A percentile compares a stretch with the other conserved stretches of the same genome.
Evolutionary conservation across 2,797 vertebrate genomes (phyloP).

Genomic region (Anableps anableps): DNA sequence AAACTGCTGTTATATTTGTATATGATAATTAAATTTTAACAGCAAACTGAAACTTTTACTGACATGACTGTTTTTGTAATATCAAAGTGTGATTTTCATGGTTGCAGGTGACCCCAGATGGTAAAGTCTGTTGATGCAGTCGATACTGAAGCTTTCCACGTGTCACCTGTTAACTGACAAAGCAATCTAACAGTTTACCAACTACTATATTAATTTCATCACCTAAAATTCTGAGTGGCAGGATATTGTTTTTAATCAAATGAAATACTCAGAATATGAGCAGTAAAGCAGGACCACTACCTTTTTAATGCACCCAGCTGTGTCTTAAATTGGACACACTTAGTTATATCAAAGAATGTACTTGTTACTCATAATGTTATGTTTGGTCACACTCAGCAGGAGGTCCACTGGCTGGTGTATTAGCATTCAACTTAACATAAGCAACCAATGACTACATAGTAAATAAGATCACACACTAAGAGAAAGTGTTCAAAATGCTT

Average conservation of each 20-base stretch:
- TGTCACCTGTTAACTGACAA: slow-evolving; percentile 66
- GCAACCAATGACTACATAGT: slow-evolving; percentile 25
- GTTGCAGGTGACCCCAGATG: slow-evolving; percentile 47
- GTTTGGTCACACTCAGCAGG: slow-evolving; percentile 34
- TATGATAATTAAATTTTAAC: slow-evolving; percentile 20
- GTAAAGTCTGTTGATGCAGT: slow-evolving; percentile 50
- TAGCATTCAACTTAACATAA: slow-evolving; percentile 44
- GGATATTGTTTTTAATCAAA: slow-evolving; percentile 38
- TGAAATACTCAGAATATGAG: slow-evolving; percentile 13
- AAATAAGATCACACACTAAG: slow-evolving; percentile 44
- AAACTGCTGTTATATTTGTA: neutral
- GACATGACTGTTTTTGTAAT: slow-evolving; percentile 35
- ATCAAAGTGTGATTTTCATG: slow-evolving; percentile 66
- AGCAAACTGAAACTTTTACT: slow-evolving; percentile 32
- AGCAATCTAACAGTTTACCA: slow-evolving; percentile 28
- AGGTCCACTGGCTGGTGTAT: slow-evolving; percentile 36
- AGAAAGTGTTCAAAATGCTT: neutral
- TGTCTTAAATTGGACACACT: slow-evolving; percentile 38
- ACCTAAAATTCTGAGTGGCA: slow-evolving; percentile 42
- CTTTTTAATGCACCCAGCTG: slow-evolving; percentile 13
- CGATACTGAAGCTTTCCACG: slow-evolving; percentile 61
- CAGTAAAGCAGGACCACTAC: slow-evolving; percentile 8
- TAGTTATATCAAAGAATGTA: slow-evolving; percentile 10
- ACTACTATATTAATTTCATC: slow-evolving; percentile 43
- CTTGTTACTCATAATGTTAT: slow-evolving; percentile 34